Base-by-base conservation (phyloP, 2,113 vertebrate genomes). In the Eonycteris spelaea region DNA sequence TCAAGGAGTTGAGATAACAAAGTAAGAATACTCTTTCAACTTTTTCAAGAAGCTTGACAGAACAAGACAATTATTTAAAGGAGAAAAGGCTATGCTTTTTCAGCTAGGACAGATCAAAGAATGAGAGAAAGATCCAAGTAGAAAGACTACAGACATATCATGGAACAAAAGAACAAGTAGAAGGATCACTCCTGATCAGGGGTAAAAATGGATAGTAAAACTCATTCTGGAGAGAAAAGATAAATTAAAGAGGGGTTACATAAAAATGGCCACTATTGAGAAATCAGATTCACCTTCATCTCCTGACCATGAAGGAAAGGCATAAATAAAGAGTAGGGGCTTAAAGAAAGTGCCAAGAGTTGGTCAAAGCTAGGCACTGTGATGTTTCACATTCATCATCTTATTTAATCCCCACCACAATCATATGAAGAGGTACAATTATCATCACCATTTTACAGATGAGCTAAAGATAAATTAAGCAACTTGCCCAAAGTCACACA, bases 41-140 rank as follows among this genome's bases (percentile, higher is more conserved):
- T 80, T 93, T 87, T 73, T 65, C 61, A 86, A 90, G 68, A 86
- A 92, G 18, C 48, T 55, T 92, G 38, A 89, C 33, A 89, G 63
- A 73, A 79, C 70, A 71, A 74, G 16, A 71, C 5, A 84, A 71
- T 71, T 87, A 67, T 45, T 87, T 65, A 74, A 70, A 77, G 30
- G 61, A 90, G 22, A 87, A 38, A 84, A 6, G 6, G 22, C 40
- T 75, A 5, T 85, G 51, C 21, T 15, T 95, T 86, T 90, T 92
- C 26, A 90, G 80, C 53, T 75, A 12, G 9, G 5, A 19, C 4
- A 77, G 18, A 71, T 93, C 74, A 93, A 77, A 86, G 74, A 82
- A n/a, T 19, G 24, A 88, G 33, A 92, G 43, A 18, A 67, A 89
- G 45, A 86, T 40, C 9, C 90, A 65, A 45, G 28, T 16, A 2